phyloP scores from a whole-genome alignment of 1,140 invertebrate genomes.

The Limonius californicus region DNA sequence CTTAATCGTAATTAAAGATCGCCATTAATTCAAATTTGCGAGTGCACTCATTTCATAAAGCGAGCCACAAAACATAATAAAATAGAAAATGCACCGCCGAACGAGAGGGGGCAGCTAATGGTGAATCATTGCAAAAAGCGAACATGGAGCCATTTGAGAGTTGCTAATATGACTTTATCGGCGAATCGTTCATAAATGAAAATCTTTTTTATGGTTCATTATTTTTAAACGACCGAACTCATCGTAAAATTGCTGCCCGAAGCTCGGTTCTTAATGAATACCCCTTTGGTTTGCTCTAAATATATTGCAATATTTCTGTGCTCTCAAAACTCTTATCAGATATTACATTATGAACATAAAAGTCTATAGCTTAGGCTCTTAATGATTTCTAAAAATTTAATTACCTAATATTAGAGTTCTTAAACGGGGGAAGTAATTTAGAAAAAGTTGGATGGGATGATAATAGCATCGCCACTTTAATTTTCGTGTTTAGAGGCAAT shows the following conservation, averaged over 20 bases:
- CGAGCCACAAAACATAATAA: neutral
- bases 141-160: neutral
- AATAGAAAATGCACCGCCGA: neutral
- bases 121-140: too few relatives aligned
- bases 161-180: neutral
- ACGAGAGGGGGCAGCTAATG: neutral
- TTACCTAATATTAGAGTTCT: too few relatives aligned
- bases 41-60: neutral
- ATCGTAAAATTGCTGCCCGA: neutral
- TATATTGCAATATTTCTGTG: neutral
- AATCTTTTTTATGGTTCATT: neutral
- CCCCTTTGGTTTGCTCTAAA: neutral
- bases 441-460: too few relatives aligned
- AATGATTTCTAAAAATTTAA: too few relatives aligned
- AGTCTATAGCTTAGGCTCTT: too few relatives aligned
- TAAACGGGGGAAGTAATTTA: too few relatives aligned
- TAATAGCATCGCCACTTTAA: too few relatives aligned
- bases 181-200: neutral
- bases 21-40: neutral
- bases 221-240: slow-evolving; percentile 1
- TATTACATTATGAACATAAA: neutral
- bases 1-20: neutral
- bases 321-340: neutral
- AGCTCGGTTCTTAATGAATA: neutral
- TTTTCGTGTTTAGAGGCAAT: too few relatives aligned